A percentile compares a stretch with the other conserved stretches of the same genome.
These are phyloP conservation scores for Silurus aristotelis DNA, from an alignment of 2,797 vertebrate genomes.

Conservation along the genomic window DNA sequence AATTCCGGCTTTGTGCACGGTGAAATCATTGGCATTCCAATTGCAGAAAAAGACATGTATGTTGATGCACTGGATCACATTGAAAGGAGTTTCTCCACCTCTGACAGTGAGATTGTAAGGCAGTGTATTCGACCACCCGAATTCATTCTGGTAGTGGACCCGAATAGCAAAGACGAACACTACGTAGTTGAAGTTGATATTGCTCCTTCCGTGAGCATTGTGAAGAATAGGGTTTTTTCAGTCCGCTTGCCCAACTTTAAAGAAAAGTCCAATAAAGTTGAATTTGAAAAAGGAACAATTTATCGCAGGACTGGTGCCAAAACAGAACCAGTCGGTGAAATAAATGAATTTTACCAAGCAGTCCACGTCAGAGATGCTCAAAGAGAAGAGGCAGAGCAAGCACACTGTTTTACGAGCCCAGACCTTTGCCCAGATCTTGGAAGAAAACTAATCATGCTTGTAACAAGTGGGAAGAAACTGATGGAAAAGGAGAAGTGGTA, in stretches of 20 bases:
- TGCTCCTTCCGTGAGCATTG: conserved; percentile 67
- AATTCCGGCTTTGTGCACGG: conserved; percentile 70
- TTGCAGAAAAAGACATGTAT: conserved; percentile 72
- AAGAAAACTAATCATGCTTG: conserved; percentile 73
- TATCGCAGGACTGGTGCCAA: conserved; percentile 78
- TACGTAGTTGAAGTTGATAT: conserved; percentile 83
- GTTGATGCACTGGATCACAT: conserved; percentile 77
- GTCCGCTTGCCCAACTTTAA: conserved; percentile 78
- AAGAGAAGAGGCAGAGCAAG: conserved; percentile 75
- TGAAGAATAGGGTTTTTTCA: conserved; percentile 67
- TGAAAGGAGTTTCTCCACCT: conserved; percentile 68
- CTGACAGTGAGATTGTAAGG: conserved; percentile 66
- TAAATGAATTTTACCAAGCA: conserved; percentile 67
- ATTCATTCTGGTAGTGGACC: conserved; percentile 79
- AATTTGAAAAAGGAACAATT: conserved; percentile 62
- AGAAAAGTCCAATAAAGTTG: conserved; percentile 69
- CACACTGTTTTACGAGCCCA: conserved; percentile 41
- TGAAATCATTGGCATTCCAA: conserved; percentile 75
- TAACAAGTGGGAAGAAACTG: conserved; percentile 78
- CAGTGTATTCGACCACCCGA: conserved; percentile 78
- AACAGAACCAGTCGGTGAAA: conserved; percentile 69
- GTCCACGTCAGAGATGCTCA: conserved; percentile 67
- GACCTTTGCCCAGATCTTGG: conserved; percentile 69
- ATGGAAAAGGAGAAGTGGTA: conserved; percentile 78
- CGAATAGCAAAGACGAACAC: conserved; percentile 63